Conservation (phyloP, 2,113 vertebrate species). For the Raja brachyura region DNA sequence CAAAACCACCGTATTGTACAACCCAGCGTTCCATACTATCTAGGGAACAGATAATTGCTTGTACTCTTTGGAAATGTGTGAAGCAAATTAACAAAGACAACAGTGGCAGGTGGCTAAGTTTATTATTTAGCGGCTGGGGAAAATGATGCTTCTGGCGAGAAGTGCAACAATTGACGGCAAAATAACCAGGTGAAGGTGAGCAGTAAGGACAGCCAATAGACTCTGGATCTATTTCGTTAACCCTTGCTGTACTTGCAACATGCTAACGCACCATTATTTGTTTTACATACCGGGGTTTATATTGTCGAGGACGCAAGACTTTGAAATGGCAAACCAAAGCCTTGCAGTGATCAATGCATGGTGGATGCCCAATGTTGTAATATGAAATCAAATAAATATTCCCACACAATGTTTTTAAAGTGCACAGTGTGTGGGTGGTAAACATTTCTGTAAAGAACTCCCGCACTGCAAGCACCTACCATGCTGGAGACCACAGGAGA, state of each 20-base stretch:
- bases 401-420: neutral
- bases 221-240: neutral
- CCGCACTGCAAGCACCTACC: neutral
- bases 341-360: neutral
- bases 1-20: neutral
- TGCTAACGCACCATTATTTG: neutral
- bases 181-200: constrained; percentile 35
- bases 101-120: constrained; percentile 28
- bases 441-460: neutral
- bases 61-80: neutral
- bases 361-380: neutral
- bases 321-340: neutral
- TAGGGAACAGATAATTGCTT: constrained; percentile 13
- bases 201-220: constrained; percentile 28
- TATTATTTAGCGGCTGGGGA: constrained; percentile 11
- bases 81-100: constrained; percentile 31
- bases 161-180: neutral
- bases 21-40: neutral
- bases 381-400: neutral
- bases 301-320: neutral
- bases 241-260: neutral
- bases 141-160: neutral
- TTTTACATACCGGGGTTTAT: neutral
- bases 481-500: neutral
- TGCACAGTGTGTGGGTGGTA: neutral